These are phyloP conservation scores for Acipenser oxyrinchus DNA, from an alignment of 2,797 vertebrate genomes.

Conservation along the genomic window DNA sequence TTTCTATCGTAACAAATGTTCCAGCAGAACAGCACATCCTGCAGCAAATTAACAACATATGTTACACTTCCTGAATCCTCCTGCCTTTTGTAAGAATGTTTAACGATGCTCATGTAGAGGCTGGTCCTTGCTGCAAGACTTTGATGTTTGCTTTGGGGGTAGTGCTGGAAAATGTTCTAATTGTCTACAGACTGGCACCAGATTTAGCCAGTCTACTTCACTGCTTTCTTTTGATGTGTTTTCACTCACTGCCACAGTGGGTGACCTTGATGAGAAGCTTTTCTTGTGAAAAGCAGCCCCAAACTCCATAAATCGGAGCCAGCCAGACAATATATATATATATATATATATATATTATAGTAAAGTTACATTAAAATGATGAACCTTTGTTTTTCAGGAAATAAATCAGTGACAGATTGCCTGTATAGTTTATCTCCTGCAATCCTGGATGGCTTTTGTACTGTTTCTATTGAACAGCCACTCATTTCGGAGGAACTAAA, in stretches of 20 bases:
- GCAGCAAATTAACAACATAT: constrained; percentile 14
- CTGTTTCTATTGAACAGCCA: constrained; percentile 55
- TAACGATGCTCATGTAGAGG: constrained; percentile 16
- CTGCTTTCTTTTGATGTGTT: constrained; percentile 37
- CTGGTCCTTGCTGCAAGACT: constrained; percentile 11
- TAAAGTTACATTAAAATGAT: too few relatives aligned
- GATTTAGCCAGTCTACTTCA: constrained; percentile 18
- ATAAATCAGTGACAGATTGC: constrained; percentile 39
- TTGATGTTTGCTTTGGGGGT: constrained; percentile 22
- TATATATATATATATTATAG: too few relatives aligned
- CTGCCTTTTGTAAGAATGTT: constrained; percentile 23
- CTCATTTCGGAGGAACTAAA: constrained; percentile 66
- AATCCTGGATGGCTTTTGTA: constrained; percentile 54
- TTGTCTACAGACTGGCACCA: constrained; percentile 35
- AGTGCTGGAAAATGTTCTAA: constrained; percentile 29
- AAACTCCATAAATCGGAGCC: constrained; percentile 28
- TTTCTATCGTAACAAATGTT: neutral
- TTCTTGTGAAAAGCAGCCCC: constrained; percentile 23
- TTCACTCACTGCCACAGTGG: constrained; percentile 24
- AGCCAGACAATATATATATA: too few relatives aligned
- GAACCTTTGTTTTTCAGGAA: constrained; percentile 41
- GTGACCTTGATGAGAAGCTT: constrained; percentile 35
- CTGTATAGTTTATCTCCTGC: constrained; percentile 35
- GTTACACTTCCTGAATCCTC: constrained; percentile 5
- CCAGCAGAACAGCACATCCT: constrained; percentile 8